These are phyloP conservation scores for Oreonectes daqikongensis DNA, from an alignment of 2,797 vertebrate species.

Conservation along the genomic window DNA sequence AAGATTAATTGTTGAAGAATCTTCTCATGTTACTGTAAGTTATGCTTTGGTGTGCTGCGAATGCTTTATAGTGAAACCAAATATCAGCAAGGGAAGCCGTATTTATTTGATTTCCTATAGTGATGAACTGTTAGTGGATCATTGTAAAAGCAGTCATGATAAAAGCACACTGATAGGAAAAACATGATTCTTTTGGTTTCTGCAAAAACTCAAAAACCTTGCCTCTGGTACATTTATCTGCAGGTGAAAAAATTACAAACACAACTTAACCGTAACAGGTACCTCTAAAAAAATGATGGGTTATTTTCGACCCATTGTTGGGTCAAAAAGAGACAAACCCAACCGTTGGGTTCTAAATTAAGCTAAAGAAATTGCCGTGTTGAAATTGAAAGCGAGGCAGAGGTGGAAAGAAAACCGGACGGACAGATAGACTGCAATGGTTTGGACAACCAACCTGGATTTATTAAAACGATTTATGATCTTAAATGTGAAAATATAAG, in stretches of 20 bases:
- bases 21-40: slow-evolving; percentile 49
- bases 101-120: slow-evolving; percentile 41
- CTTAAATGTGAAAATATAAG: too few species aligned
- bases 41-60: slow-evolving; percentile 39
- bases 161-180: background rate
- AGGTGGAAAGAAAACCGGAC: too few species aligned
- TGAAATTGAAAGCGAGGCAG: too few species aligned
- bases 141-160: background rate
- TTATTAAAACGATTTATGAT: too few species aligned
- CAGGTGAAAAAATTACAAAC: background rate
- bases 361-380: too few species aligned
- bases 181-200: background rate
- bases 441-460: too few species aligned
- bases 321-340: too few species aligned
- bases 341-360: too few species aligned
- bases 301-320: too few species aligned
- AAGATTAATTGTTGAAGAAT: slow-evolving; percentile 36
- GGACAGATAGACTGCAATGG: too few species aligned
- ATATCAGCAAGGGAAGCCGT: slow-evolving; percentile 34
- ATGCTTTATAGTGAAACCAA: slow-evolving; percentile 46
- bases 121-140: slow-evolving; percentile 12
- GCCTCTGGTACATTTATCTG: background rate
- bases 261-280: background rate
- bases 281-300: too few species aligned
- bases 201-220: background rate